These are phyloP conservation scores for Trissolcus brochymenae DNA, from an alignment of 2,888 invertebrate genomes.

Conservation along the genomic window DNA sequence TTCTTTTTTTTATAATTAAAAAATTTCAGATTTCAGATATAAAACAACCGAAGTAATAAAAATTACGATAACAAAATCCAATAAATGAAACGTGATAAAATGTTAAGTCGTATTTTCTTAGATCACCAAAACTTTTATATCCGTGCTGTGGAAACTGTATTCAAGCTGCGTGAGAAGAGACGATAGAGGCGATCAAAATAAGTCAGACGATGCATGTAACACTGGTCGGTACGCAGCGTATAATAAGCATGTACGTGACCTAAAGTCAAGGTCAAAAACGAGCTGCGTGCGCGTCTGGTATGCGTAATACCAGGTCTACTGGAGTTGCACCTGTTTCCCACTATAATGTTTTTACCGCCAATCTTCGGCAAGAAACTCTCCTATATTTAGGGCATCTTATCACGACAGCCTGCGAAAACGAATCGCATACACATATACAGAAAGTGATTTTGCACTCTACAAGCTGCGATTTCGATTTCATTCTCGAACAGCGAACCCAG, in stretches of 20 bases:
- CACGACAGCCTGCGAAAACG: conserved; percentile 9
- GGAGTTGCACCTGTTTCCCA: conserved; percentile 51
- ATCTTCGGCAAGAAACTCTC: conserved; percentile 18
- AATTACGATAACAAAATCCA: not conserved
- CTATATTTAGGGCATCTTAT: conserved; percentile 35
- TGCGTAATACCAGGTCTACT: conserved; percentile 51
- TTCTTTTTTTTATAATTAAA: not conserved
- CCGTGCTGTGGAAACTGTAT: conserved; percentile 22
- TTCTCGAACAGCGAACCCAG: no score
- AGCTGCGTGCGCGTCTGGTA: conserved; percentile 53
- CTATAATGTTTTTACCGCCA: conserved; percentile 38
- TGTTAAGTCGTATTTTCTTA: conserved; percentile 9
- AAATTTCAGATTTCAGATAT: not conserved
- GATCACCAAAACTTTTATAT: conserved; percentile 7
- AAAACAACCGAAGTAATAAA: not conserved
- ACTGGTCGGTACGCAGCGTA: conserved; percentile 33
- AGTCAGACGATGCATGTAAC: conserved; percentile 44
- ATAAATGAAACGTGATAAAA: conserved; percentile 28
- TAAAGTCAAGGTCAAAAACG: conserved; percentile 50
- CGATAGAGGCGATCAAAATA: conserved; percentile 31
- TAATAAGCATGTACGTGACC: conserved; percentile 55
- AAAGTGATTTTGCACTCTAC: no score
- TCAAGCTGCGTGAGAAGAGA: conserved; percentile 33
- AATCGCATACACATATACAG: not conserved
- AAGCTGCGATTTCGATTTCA: no score